A percentile compares a stretch with the other conserved stretches of the same genome.
Conservation (phyloP, 2,113 vertebrate species). For the Centropus bengalensis region DNA sequence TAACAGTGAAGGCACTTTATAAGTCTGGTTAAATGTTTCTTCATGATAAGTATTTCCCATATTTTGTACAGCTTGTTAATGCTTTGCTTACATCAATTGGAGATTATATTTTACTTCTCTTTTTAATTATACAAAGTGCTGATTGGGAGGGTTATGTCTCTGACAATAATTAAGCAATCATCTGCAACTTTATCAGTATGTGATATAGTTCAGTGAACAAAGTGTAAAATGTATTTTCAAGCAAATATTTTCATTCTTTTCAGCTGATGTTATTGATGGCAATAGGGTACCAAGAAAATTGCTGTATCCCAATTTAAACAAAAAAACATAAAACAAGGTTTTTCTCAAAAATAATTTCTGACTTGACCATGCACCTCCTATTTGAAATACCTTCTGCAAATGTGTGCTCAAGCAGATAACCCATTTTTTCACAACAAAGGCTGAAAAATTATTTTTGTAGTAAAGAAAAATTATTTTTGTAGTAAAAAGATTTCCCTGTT, state of each 20-base stretch:
- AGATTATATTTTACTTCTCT: background rate
- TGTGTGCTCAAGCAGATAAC: background rate
- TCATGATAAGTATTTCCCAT: constrained; percentile 1
- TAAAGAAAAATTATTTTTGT: background rate
- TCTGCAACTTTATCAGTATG: background rate
- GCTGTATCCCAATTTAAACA: background rate
- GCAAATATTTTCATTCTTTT: constrained; percentile 20
- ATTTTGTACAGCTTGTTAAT: background rate
- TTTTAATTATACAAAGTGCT: background rate
- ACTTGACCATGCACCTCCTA: background rate
- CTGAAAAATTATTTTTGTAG: background rate
- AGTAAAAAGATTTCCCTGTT: background rate
- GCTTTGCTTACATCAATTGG: background rate
- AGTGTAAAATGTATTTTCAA: background rate
- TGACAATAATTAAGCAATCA: background rate
- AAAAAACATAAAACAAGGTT: background rate
- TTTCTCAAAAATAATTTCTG: background rate
- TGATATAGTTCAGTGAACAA: constrained; percentile 6
- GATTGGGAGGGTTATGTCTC: background rate
- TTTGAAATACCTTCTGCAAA: background rate
- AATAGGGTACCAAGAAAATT: background rate
- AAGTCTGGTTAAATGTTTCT: constrained; percentile 8
- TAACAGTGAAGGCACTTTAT: background rate
- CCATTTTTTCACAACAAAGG: background rate
- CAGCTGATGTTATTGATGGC: background rate